A percentile compares a stretch with the other conserved stretches of the same genome.
Evolutionary conservation across 2,797 vertebrate genomes (phyloP).

Genomic region (Linurgus olivaceus): DNA sequence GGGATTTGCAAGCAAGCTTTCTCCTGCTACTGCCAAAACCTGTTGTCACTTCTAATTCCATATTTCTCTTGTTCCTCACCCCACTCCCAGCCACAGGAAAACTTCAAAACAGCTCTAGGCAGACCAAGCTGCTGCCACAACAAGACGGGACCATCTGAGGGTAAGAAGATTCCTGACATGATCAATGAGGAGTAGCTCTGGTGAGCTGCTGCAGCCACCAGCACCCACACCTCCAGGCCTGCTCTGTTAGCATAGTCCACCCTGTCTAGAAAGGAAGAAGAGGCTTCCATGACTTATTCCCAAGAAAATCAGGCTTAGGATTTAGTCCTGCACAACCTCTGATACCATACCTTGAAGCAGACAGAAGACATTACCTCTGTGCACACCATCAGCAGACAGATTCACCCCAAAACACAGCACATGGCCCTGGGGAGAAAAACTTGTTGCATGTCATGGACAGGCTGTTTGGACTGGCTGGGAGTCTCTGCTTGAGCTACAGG

Average conservation of each 20-base stretch:
- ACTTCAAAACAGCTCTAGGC: background rate
- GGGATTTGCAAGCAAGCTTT: background rate
- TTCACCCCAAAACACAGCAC: background rate
- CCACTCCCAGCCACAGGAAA: background rate
- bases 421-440: background rate
- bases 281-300: background rate
- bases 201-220: background rate
- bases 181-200: background rate
- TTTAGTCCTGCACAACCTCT: background rate
- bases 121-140: background rate
- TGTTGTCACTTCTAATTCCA: background rate
- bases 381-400: background rate
- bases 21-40: background rate
- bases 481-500: background rate
- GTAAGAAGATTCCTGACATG: background rate
- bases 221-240: background rate
- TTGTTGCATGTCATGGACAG: background rate
- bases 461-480: background rate
- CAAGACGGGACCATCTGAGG: background rate
- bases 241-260: background rate
- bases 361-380: background rate
- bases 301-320: background rate
- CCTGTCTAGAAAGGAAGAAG: background rate
- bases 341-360: background rate
- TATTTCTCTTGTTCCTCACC: background rate